phyloP scores from a whole-genome alignment of 2,797 vertebrate species.

The Arctocebus calabarensis region DNA sequence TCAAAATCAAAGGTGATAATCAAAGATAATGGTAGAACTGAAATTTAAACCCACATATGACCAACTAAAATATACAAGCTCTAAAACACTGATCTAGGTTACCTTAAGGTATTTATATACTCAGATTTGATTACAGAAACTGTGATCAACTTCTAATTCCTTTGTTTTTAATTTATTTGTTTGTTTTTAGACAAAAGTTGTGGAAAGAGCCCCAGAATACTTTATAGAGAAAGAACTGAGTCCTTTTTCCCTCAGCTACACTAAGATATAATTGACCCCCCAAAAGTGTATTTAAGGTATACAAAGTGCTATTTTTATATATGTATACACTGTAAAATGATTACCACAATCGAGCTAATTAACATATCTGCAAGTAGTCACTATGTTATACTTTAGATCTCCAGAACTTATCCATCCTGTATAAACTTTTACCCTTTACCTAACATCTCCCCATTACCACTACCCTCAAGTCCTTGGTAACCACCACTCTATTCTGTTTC shows the following conservation, averaged over 20 bases:
- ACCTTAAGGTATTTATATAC: neutral
- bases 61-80: neutral
- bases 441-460: neutral
- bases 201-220: neutral
- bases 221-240: neutral
- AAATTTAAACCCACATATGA: neutral
- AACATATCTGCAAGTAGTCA: neutral
- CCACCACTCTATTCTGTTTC: neutral
- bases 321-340: neutral
- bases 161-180: neutral
- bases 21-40: neutral
- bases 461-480: neutral
- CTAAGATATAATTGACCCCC: neutral
- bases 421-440: neutral
- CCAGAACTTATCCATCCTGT: neutral
- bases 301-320: neutral
- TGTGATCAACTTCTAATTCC: neutral
- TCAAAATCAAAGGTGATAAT: constrained; percentile 10
- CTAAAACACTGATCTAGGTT: neutral
- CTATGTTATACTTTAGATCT: neutral
- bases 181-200: neutral
- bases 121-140: neutral
- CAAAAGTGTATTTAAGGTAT: neutral
- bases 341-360: neutral
- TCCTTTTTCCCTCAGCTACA: neutral